These are phyloP conservation scores for Sapajus apella DNA, from an alignment of 2,113 vertebrate species.

Conservation along the genomic window DNA sequence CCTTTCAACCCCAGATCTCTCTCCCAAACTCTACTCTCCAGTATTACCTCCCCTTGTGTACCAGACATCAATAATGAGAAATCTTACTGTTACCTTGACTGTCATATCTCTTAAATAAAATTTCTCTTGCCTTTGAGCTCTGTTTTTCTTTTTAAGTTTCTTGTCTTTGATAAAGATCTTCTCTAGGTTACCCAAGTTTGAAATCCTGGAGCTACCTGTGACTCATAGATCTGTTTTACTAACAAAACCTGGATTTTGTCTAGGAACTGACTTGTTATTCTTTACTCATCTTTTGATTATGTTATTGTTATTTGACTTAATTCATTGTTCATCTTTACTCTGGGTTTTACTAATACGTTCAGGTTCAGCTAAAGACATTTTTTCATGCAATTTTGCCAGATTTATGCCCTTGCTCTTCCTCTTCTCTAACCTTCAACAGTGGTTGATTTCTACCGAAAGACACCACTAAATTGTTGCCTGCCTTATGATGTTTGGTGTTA, in stretches of 20 bases:
- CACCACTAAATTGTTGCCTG: background rate
- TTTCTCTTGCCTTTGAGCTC: background rate
- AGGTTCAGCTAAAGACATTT: background rate
- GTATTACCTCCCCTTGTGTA: background rate
- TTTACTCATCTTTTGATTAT: background rate
- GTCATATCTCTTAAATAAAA: background rate
- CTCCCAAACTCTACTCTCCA: background rate
- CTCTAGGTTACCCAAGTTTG: background rate
- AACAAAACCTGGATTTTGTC: background rate
- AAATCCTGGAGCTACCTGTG: background rate
- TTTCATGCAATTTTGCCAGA: background rate
- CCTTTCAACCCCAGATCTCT: background rate
- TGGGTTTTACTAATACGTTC: background rate
- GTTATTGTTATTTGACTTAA: background rate
- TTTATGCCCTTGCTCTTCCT: background rate
- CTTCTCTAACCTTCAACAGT: background rate
- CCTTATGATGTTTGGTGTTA: background rate
- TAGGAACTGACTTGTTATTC: background rate
- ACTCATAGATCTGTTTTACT: background rate
- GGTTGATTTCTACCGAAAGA: constrained; percentile 6
- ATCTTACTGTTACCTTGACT: background rate
- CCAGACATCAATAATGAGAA: background rate
- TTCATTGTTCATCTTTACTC: background rate
- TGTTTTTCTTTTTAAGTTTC: background rate
- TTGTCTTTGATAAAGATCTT: background rate